phyloP scores from a whole-genome alignment of 2,888 invertebrate genomes.

The Amphipoea lucens region DNA sequence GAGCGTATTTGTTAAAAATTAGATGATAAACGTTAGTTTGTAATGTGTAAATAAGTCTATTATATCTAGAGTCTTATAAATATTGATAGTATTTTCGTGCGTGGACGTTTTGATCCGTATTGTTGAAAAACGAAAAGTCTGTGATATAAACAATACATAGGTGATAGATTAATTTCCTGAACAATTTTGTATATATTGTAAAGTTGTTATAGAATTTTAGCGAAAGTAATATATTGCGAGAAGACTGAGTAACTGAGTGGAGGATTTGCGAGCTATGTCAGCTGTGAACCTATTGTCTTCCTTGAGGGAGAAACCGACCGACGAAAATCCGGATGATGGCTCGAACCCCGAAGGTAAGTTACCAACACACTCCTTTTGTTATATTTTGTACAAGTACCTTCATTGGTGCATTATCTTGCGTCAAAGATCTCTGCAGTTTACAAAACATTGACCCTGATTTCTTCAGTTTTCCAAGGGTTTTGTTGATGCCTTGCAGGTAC shows the following conservation, averaged over 20 bases:
- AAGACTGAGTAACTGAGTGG: conserved; percentile 89
- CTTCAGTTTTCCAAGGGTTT: conserved; percentile 37
- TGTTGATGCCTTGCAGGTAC: conserved; percentile 24
- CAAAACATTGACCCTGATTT: conserved; percentile 68
- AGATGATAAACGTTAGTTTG: conserved; percentile 89
- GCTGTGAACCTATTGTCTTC: conserved; percentile 89
- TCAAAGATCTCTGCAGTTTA: conserved; percentile 48
- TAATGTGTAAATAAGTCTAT: conserved; percentile 90
- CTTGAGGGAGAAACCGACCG: conserved; percentile 88
- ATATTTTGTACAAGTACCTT: conserved; percentile 33
- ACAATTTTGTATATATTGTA: conserved; percentile 90
- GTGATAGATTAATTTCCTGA: conserved; percentile 89
- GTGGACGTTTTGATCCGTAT: conserved; percentile 91
- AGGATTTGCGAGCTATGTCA: conserved; percentile 88
- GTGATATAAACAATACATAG: conserved; percentile 91
- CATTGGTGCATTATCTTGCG: conserved; percentile 38
- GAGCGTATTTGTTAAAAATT: conserved; percentile 89
- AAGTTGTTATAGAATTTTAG: conserved; percentile 88
- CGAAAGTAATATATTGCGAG: conserved; percentile 88
- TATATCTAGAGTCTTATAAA: conserved; percentile 89
- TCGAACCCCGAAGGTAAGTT: conserved; percentile 84
- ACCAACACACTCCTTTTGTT: conserved; percentile 20
- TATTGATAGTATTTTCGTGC: conserved; percentile 90
- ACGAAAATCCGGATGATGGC: conserved; percentile 85
- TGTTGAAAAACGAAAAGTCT: conserved; percentile 91